Percentiles rank a stretch among this genome's conserved stretches.
phyloP scores from a whole-genome alignment of 2,113 vertebrate genomes.

The Geococcyx californianus region DNA sequence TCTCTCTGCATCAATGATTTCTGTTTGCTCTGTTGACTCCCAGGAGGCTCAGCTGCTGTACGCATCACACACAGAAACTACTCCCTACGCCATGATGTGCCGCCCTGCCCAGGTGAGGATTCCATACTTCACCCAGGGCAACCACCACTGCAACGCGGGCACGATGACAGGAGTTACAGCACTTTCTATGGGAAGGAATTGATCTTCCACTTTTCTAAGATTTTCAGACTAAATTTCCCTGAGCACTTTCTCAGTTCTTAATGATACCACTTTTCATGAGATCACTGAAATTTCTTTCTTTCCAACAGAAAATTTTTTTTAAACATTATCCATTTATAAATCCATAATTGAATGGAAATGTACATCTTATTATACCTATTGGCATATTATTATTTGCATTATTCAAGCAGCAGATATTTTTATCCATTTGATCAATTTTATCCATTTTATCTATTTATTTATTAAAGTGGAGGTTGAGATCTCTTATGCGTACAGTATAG shows the following conservation, averaged over 20 bases:
- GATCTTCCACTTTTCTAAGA: not conserved
- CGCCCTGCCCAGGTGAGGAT: not conserved
- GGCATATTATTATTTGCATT: not conserved
- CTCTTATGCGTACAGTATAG: not conserved
- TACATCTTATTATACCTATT: not conserved
- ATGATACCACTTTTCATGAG: not conserved
- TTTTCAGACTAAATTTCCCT: not conserved
- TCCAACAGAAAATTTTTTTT: too few species aligned
- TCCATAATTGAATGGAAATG: not conserved
- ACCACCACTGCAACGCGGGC: not conserved
- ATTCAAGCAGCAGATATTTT: not conserved
- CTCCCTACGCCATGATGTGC: not conserved
- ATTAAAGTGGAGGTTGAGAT: not conserved
- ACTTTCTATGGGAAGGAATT: not conserved
- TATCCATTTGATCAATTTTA: not conserved
- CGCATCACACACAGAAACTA: not conserved
- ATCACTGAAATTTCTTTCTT: not conserved
- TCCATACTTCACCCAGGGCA: not conserved
- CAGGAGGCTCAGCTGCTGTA: not conserved
- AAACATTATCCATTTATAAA: not conserved
- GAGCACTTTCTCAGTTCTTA: not conserved
- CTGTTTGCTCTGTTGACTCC: not conserved
- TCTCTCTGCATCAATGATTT: constrained; percentile 15
- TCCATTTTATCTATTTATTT: not conserved
- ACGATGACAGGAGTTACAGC: not conserved